These are phyloP conservation scores for Hassar affinis DNA, from an alignment of 2,113 vertebrate species.

Conservation along the genomic window DNA sequence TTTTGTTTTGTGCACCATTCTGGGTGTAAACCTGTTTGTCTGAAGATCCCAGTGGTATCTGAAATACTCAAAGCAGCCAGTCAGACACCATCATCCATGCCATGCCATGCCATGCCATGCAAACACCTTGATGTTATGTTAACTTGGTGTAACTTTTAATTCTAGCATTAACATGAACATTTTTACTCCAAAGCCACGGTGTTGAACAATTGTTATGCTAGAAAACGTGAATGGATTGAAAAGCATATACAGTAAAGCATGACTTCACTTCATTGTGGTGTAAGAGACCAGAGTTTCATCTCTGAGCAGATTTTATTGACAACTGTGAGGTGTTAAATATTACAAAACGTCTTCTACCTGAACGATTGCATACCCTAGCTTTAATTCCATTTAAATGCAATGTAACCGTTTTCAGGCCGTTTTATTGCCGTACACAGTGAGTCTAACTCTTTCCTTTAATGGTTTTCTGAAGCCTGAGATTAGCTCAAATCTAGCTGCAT, in stretches of 20 bases:
- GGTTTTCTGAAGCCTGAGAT: not conserved
- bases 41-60: not conserved
- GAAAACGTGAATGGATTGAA: not conserved
- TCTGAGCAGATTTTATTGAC: not conserved
- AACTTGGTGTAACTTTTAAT: not conserved
- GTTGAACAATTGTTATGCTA: not conserved
- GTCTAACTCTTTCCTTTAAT: constrained; percentile 13
- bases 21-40: not conserved
- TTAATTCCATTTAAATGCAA: not conserved
- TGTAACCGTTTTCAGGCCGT: not conserved
- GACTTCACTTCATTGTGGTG: not conserved
- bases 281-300: not conserved
- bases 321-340: not conserved
- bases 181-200: not conserved
- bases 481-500: constrained; percentile 27
- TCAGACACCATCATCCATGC: not conserved
- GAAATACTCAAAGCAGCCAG: not conserved
- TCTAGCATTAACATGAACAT: not conserved
- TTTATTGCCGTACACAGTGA: constrained; percentile 41
- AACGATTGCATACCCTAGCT: not conserved
- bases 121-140: not conserved
- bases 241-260: not conserved
- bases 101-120: not conserved
- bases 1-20: not conserved
- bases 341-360: not conserved